Evolutionary conservation across 2,888 invertebrate genomes (phyloP).

Genomic region (Blastobasis lacticolella): DNA sequence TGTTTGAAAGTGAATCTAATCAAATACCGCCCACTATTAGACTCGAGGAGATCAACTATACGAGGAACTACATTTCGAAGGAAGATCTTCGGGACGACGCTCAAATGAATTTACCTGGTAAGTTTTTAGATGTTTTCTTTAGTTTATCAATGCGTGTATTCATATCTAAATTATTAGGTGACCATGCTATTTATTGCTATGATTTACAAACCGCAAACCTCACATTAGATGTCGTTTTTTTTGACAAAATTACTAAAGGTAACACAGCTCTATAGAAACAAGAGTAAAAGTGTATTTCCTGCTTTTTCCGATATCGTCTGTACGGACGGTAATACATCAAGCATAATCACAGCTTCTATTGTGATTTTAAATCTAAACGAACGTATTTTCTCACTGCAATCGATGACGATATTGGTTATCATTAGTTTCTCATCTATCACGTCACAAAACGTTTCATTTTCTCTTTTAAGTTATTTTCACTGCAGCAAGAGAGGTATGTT

Average conservation of each 20-base stretch:
- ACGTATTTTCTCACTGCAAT: not conserved
- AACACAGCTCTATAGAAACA: not conserved
- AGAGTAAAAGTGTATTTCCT: not conserved
- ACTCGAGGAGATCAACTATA: constrained; percentile 12
- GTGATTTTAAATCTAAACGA: not conserved
- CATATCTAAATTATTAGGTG: too few species aligned
- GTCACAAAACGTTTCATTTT: constrained; percentile 7
- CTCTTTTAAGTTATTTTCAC: constrained; percentile 11
- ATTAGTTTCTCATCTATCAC: constrained; percentile 7
- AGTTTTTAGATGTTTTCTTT: constrained; percentile 11
- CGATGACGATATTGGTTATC: not conserved
- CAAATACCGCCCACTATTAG: constrained; percentile 17
- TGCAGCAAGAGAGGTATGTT: not conserved
- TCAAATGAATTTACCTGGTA: constrained; percentile 28
- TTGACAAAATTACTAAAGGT: too few species aligned
- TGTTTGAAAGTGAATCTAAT: constrained; percentile 30
- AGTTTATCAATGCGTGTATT: too few species aligned
- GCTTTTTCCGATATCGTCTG: not conserved
- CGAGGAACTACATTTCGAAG: constrained; percentile 4
- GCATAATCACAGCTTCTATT: not conserved
- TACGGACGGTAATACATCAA: too few species aligned
- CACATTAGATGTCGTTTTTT: too few species aligned
- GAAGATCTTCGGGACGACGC: constrained; percentile 12
- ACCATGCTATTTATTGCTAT: too few species aligned
- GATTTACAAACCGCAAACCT: too few species aligned